Evolutionary conservation across 2,113 vertebrate genomes (phyloP).

Genomic region (Argyrosomus japonicus): DNA sequence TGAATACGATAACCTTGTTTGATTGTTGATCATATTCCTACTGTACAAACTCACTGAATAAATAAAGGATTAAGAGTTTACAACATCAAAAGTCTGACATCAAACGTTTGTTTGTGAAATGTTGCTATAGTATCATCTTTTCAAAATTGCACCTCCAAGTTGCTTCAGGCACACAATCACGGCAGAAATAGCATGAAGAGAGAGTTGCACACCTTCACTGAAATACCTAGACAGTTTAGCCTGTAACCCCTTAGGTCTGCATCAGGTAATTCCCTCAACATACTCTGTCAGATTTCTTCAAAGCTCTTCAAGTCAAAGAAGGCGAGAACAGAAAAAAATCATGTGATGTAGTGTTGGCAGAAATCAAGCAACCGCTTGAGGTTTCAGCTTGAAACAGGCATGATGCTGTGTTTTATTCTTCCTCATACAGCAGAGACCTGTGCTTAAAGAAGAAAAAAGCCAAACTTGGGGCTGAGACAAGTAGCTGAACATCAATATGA

Average conservation of each 20-base stretch:
- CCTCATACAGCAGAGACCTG: constrained; percentile 34
- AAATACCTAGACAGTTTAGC: constrained; percentile 29
- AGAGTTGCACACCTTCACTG: constrained; percentile 13
- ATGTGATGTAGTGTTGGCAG: constrained; percentile 21
- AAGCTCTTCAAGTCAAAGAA: constrained; percentile 38
- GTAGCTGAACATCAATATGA: constrained; percentile 48
- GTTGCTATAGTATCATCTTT: not conserved
- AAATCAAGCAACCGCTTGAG: constrained; percentile 21
- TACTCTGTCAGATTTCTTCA: constrained; percentile 46
- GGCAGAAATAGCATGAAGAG: constrained; percentile 31
- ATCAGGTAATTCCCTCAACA: constrained; percentile 29
- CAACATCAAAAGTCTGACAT: not conserved
- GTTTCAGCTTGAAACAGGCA: constrained; percentile 23
- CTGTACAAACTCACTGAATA: not conserved
- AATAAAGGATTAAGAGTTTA: not conserved
- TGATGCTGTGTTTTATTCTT: constrained; percentile 20
- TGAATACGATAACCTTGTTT: not conserved
- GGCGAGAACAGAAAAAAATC: constrained; percentile 18
- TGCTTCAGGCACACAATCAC: constrained; percentile 13
- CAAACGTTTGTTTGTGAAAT: not conserved
- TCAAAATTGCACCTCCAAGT: constrained; percentile 8
- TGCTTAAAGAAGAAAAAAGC: constrained; percentile 1
- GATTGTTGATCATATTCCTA: not conserved
- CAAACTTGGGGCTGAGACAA: constrained; percentile 9
- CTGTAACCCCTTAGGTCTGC: constrained; percentile 29